A percentile compares a stretch with the other conserved stretches of the same genome.
These are phyloP conservation scores for Pterostichus madidus DNA, from an alignment of 2,888 invertebrate species.

Conservation along the genomic window DNA sequence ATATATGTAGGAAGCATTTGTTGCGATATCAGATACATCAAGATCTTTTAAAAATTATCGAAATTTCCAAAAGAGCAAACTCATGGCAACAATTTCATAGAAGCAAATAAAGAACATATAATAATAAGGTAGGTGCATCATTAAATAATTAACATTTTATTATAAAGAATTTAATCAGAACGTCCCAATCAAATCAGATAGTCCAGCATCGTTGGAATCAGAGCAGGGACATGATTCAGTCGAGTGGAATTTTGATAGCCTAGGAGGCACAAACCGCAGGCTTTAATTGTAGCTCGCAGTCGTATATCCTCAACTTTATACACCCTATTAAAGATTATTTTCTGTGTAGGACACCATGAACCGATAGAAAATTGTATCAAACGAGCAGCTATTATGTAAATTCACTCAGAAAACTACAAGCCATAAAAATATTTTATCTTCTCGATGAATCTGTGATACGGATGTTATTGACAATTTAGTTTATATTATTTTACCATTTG, in stretches of 20 bases:
- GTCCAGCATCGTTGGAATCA: background rate
- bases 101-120: no score
- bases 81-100: no score
- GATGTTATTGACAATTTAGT: constrained; percentile 17
- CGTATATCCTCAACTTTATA: constrained; percentile 46
- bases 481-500: constrained; percentile 44
- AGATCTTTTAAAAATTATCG: no score
- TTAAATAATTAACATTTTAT: constrained; percentile 55
- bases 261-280: constrained; percentile 28
- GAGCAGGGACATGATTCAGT: constrained; percentile 17
- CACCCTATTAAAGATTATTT: constrained; percentile 44
- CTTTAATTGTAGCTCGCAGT: constrained; percentile 34
- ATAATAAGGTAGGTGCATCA: background rate
- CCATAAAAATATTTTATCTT: constrained; percentile 44
- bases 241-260: constrained; percentile 35
- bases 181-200: constrained; percentile 16
- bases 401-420: constrained; percentile 10
- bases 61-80: no score
- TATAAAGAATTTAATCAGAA: constrained; percentile 44
- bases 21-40: no score
- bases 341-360: constrained; percentile 36
- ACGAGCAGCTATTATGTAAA: constrained; percentile 45
- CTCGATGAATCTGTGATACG: constrained; percentile 12
- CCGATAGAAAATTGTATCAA: constrained; percentile 44
- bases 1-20: no score